Evolutionary conservation across 2,113 vertebrate genomes (phyloP), one percentile per base, ranked within the genome.

Genomic region (Ageneiosus marmoratus): DNA sequence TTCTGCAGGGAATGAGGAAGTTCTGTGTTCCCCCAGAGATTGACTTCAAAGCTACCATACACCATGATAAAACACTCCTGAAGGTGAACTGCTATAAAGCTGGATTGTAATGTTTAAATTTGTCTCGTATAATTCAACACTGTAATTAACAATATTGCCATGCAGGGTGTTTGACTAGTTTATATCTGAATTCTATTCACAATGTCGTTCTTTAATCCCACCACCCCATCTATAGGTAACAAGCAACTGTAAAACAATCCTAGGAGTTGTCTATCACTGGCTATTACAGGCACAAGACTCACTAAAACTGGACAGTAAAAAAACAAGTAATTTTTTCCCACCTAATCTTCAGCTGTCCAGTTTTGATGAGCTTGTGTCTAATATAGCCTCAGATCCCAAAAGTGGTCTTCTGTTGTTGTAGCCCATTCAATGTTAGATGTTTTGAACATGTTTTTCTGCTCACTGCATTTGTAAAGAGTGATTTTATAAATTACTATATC

Each of bases 1-100:
- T 41, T 80, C 41, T 76, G 51, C 34, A 53, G 80, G 29, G 76
- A 55, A 60, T 77, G 78, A 60, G 34, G 24, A 34, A 44, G 65
- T 12, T 29, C 18, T 15, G 5, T 60, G 53, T 32, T 44, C 22
- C 9, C 37, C 51, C 27, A 51, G 22, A 48, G 34, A 18, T 0
- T 58, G 37, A 72, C 34, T 32, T 73, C 6, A 60, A 37, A 32
- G 20, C 12, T 51, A 34, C 37, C 24, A 41, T 6, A 29, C 37
- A n/a, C 34, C n/a, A 62, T 53, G 20, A 56, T 44, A 58, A n/a
- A 60, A 13, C 20, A 22, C 12, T 58, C 24, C 22, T 77, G 41
- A 72, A 46, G 24, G 41, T 15, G 22, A 24, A n/a, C 24, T 46
- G 20, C n/a, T 1, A 1, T 46, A 46, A n/a, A 41, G 29, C 10